Conservation (phyloP, 2,888 invertebrate species). For the Latrodectus elegans region DNA sequence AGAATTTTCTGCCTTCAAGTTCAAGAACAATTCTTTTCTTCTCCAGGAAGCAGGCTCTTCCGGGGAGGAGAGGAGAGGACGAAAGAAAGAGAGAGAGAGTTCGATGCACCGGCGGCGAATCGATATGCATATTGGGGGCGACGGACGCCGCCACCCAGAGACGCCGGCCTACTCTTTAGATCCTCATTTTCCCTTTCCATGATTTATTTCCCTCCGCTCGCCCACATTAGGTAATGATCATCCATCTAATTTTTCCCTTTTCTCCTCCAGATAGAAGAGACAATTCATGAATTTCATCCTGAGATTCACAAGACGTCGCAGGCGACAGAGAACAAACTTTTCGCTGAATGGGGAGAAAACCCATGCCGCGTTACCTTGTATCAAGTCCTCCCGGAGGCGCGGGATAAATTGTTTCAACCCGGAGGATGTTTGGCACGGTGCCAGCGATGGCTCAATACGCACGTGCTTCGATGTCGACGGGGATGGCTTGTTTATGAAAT, state of each 20-base stretch:
- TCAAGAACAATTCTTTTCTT: slow-evolving; percentile 11
- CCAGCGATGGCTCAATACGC: slow-evolving; percentile 13
- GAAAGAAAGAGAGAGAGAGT: not conserved
- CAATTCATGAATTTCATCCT: slow-evolving; percentile 4
- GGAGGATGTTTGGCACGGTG: slow-evolving; percentile 16
- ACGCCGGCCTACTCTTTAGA: slow-evolving; percentile 20
- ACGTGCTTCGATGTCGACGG: slow-evolving; percentile 23
- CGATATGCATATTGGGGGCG: slow-evolving; percentile 62
- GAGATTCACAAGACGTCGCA: slow-evolving; percentile 2
- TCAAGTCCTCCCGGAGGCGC: slow-evolving; percentile 20
- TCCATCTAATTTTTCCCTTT: slow-evolving; percentile 53
- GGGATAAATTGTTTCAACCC: slow-evolving; percentile 54
- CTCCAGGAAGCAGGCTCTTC: not conserved
- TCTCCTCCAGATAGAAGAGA: not conserved
- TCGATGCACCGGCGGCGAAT: slow-evolving; percentile 28
- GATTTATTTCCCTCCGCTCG: slow-evolving; percentile 50
- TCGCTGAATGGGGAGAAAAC: not conserved
- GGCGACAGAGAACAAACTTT: not conserved
- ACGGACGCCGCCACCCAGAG: slow-evolving; percentile 55
- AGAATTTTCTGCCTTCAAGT: not conserved
- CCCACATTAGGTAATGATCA: slow-evolving; percentile 45
- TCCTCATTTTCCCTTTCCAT: slow-evolving; percentile 17
- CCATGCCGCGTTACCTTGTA: slow-evolving; percentile 44
- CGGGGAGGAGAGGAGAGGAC: not conserved
- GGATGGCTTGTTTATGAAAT: not conserved